These are phyloP conservation scores for Euwallacea fornicatus DNA, from an alignment of 1,140 invertebrate genomes.

Conservation along the genomic window DNA sequence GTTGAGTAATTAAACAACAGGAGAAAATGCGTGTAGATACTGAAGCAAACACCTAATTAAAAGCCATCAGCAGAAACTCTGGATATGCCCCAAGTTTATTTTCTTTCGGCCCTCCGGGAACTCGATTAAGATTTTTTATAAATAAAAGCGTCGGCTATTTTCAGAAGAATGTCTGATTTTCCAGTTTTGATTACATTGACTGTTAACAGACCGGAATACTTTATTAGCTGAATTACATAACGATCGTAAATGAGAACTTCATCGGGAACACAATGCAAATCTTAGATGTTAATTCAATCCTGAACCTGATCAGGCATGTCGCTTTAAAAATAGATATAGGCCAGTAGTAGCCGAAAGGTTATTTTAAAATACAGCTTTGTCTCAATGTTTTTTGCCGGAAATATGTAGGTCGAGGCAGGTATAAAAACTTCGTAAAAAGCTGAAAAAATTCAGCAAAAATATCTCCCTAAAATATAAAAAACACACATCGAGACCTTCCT, in stretches of 20 bases:
- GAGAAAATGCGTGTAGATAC: too few species aligned
- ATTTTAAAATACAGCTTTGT: conserved; percentile 25
- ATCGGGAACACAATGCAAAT: conserved; percentile 16
- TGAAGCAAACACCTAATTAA: too few species aligned
- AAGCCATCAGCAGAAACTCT: too few species aligned
- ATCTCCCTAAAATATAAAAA: too few species aligned
- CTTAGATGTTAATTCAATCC: conserved; percentile 22
- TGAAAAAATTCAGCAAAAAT: too few species aligned
- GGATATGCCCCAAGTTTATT: too few species aligned
- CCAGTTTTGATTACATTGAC: not conserved
- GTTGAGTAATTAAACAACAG: too few species aligned
- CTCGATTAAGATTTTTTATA: too few species aligned
- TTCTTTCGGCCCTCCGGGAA: too few species aligned
- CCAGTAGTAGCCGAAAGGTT: conserved; percentile 30
- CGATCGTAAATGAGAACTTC: not conserved
- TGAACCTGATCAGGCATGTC: conserved; percentile 14
- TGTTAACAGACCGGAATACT: not conserved
- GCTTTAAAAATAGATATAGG: conserved; percentile 31
- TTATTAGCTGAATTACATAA: too few species aligned
- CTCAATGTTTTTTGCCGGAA: conserved; percentile 8
- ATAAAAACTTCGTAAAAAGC: too few species aligned
- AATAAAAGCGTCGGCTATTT: not conserved
- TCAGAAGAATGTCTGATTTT: not conserved
- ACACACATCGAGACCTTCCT: not conserved
- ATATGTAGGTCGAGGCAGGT: conserved; percentile 10